Percentiles rank a stretch among this genome's conserved stretches.
These are phyloP conservation scores for Palythoa grandiflora DNA, from an alignment of 92 coral and sea anemone genomes.

Conservation along the genomic window DNA sequence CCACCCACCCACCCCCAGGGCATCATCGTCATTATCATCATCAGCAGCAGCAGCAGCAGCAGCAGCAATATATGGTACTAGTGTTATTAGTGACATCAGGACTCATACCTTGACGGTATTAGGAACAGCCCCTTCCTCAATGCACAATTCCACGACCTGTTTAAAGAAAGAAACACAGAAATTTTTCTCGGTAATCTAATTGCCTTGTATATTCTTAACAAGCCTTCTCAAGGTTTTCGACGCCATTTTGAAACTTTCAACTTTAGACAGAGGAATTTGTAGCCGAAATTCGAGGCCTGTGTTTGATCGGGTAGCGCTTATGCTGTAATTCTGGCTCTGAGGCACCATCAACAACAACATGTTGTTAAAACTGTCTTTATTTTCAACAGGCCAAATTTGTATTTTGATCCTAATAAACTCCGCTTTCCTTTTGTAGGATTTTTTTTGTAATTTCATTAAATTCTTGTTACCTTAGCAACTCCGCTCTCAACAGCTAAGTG, in stretches of 20 bases:
- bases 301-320: too few relatives aligned
- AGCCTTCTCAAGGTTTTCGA: too few relatives aligned
- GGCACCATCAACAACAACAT: too few relatives aligned
- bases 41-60: not conserved
- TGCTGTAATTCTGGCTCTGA: too few relatives aligned
- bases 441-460: not conserved
- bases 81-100: not conserved
- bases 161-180: not conserved
- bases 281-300: too few relatives aligned
- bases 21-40: not conserved
- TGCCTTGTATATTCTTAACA: not conserved
- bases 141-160: constrained; percentile 85
- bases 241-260: too few relatives aligned
- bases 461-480: constrained; percentile 69
- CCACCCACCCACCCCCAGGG: too few relatives aligned
- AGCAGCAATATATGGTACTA: not conserved
- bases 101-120: constrained; percentile 80
- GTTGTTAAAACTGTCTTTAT: too few relatives aligned
- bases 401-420: not conserved
- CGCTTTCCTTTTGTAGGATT: too few relatives aligned
- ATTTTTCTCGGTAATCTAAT: too few relatives aligned
- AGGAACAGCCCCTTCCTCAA: constrained; percentile 83
- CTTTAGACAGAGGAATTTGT: too few relatives aligned
- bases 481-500: constrained; percentile 92
- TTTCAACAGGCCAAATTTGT: too few relatives aligned